These are phyloP conservation scores for Drosophila persimilis DNA, from an alignment of 1,140 invertebrate species.

Conservation along the genomic window DNA sequence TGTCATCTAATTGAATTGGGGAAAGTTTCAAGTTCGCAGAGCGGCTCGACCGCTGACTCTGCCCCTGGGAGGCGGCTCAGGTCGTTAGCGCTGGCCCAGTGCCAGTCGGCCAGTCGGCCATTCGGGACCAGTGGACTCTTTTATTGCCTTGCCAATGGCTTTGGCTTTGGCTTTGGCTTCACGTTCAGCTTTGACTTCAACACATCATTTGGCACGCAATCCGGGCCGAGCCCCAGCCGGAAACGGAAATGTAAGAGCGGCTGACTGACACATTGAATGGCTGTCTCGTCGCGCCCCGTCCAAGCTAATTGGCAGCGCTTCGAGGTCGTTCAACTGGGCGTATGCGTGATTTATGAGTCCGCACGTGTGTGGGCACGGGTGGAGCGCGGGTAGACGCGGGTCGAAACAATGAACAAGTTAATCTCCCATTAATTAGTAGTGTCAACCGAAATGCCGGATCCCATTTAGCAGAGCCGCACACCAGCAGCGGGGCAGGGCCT, in stretches of 20 bases:
- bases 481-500: no score
- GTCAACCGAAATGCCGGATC: conserved; percentile 69
- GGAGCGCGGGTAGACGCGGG: conserved; percentile 17
- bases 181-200: conserved; percentile 17
- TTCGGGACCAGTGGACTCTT: not conserved
- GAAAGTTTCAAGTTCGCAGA: conserved; percentile 24
- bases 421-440: conserved; percentile 76
- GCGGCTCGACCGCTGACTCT: conserved; percentile 5
- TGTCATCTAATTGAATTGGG: conserved; percentile 65
- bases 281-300: conserved; percentile 22
- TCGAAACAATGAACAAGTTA: conserved; percentile 55
- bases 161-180: conserved; percentile 26
- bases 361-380: conserved; percentile 41
- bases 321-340: conserved; percentile 74
- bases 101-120: conserved; percentile 28
- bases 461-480: conserved; percentile 42
- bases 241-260: conserved; percentile 57
- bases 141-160: conserved; percentile 30
- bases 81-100: conserved; percentile 50
- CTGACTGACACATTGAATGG: conserved; percentile 50
- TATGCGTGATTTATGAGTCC: conserved; percentile 71
- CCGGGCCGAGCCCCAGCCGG: conserved; percentile 30
- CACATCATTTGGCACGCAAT: conserved; percentile 76
- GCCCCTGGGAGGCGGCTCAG: conserved; percentile 30
- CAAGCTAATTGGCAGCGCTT: conserved; percentile 54